These are phyloP conservation scores for Artemia franciscana DNA, from an alignment of 1,140 invertebrate species.

Conservation along the genomic window DNA sequence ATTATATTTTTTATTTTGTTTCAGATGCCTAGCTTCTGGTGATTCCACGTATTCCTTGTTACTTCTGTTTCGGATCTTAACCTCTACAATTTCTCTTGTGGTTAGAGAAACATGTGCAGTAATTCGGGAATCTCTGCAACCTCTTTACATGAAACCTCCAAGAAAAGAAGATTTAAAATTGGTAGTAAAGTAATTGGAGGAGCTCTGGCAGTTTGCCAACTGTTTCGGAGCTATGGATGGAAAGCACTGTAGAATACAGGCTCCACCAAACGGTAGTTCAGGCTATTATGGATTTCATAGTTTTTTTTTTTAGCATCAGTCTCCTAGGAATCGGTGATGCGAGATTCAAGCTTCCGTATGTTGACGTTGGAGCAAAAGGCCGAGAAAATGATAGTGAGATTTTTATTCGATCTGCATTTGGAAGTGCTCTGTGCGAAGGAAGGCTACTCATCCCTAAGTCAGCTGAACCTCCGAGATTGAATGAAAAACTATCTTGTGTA, in stretches of 20 bases:
- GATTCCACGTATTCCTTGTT: conserved; percentile 10
- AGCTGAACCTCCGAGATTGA: conserved; percentile 11
- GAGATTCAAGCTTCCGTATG: conserved; percentile 19
- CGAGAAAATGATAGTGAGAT: conserved; percentile 18
- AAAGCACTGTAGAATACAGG: conserved; percentile 20
- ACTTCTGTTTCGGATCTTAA: conserved; percentile 12
- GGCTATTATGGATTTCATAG: conserved; percentile 8
- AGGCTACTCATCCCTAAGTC: conserved; percentile 10
- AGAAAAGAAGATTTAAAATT: conserved; percentile 13
- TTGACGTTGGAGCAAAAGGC: conserved; percentile 19
- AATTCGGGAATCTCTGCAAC: conserved; percentile 11
- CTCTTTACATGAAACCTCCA: conserved; percentile 7
- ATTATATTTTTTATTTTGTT: no score
- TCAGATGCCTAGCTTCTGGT: conserved; percentile 13
- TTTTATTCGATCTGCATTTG: conserved; percentile 15
- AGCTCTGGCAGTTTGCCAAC: conserved; percentile 18
- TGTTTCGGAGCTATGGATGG: conserved; percentile 21
- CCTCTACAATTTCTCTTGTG: conserved; percentile 11
- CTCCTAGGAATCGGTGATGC: conserved; percentile 19
- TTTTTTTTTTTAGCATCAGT: conserved; percentile 15
- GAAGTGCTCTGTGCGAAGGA: conserved; percentile 9
- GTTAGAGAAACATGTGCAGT: conserved; percentile 11
- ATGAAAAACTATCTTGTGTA: conserved; percentile 13
- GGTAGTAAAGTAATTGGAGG: conserved; percentile 16
- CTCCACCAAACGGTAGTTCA: conserved; percentile 15